Conservation (phyloP, 2,888 invertebrate species). For the Brachypalpus laphriformis region DNA sequence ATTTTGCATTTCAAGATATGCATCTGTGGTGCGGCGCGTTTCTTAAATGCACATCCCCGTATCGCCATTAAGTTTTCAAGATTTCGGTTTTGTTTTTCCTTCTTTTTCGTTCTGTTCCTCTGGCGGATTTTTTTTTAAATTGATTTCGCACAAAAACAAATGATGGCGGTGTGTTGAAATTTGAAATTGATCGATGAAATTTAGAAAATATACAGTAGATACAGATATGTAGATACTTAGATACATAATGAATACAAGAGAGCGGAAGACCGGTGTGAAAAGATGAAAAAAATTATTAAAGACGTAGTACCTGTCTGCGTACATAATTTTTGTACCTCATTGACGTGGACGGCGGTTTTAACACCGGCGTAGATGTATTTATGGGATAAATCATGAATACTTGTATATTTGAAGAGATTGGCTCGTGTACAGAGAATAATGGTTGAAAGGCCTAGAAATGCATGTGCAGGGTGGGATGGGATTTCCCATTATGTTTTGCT, state of each 20-base stretch:
- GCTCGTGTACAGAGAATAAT: too few relatives aligned
- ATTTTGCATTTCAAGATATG: conserved; percentile 2
- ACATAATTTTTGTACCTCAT: too few relatives aligned
- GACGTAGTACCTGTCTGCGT: conserved; percentile 10
- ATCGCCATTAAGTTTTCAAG: not conserved
- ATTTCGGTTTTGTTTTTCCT: not conserved
- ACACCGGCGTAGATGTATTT: too few relatives aligned
- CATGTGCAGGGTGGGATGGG: too few relatives aligned
- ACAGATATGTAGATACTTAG: too few relatives aligned
- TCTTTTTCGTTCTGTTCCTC: not conserved
- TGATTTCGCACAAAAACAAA: conserved; percentile 35
- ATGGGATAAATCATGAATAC: too few relatives aligned
- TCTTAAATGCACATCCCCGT: not conserved
- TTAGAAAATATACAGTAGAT: not conserved
- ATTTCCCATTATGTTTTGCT: too few relatives aligned
- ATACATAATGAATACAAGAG: too few relatives aligned
- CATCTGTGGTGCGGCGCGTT: not conserved
- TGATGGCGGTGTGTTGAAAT: conserved; percentile 41
- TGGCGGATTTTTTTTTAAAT: not conserved
- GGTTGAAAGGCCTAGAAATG: too few relatives aligned
- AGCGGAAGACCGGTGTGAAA: not conserved
- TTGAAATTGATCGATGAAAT: conserved; percentile 40
- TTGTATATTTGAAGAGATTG: too few relatives aligned
- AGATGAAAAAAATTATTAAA: not conserved
- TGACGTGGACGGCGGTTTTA: too few relatives aligned